These are phyloP conservation scores for Brachyalestes nurse DNA, from an alignment of 2,797 vertebrate species.

Conservation along the genomic window DNA sequence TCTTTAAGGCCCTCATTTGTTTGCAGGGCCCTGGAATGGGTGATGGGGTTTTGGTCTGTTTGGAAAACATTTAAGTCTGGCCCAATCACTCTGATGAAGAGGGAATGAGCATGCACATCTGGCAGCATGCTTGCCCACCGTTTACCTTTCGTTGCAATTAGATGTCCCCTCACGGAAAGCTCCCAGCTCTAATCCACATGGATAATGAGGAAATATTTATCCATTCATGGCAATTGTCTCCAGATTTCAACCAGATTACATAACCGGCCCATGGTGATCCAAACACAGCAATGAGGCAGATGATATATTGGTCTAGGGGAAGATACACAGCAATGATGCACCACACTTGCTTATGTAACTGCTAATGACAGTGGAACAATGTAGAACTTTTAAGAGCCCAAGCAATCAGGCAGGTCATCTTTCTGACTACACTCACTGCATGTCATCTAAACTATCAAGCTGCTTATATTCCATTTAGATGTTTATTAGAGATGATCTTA, in stretches of 20 bases:
- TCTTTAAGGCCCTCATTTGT: constrained; percentile 49
- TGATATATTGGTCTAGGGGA: neutral
- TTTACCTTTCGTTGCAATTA: constrained; percentile 48
- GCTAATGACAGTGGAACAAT: neutral
- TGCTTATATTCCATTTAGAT: too few species aligned
- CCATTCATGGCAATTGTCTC: constrained; percentile 35
- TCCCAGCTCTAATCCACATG: constrained; percentile 22
- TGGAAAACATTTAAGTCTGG: constrained; percentile 51
- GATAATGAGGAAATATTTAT: constrained; percentile 49
- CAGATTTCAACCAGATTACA: constrained; percentile 41
- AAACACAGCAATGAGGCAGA: constrained; percentile 22
- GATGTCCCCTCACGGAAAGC: constrained; percentile 21
- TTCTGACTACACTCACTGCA: too few species aligned
- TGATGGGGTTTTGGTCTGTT: constrained; percentile 45
- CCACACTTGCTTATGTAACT: neutral
- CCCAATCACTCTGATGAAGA: constrained; percentile 56
- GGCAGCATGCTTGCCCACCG: constrained; percentile 7
- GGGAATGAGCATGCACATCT: constrained; percentile 38
- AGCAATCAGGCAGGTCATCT: too few species aligned
- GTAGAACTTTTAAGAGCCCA: too few species aligned
- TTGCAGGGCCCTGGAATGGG: constrained; percentile 36
- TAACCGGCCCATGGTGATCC: constrained; percentile 16
- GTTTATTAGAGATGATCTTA: too few species aligned
- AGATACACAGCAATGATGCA: neutral
- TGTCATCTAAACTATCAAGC: too few species aligned